phyloP scores from a whole-genome alignment of 2,113 vertebrate genomes.

The rabbit (Oryctolagus cuniculus) region DNA sequence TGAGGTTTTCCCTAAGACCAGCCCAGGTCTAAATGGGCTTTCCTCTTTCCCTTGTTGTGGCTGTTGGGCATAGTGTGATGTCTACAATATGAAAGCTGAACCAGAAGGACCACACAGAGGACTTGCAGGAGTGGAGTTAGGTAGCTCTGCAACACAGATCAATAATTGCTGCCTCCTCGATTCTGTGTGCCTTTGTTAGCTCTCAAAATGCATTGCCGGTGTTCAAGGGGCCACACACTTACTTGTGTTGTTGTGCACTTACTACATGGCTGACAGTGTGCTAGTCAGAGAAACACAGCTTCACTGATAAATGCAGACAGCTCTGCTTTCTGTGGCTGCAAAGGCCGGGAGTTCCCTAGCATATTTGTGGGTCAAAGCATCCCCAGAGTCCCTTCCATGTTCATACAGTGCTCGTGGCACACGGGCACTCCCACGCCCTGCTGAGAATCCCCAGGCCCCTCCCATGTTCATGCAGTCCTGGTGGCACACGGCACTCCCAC shows the following conservation, averaged over 20 bases:
- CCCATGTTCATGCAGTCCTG: too few species aligned
- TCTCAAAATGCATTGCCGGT: not conserved
- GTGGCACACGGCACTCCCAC: accelerated
- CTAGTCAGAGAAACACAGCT: not conserved
- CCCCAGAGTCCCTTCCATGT: accelerated
- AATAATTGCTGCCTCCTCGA: not conserved
- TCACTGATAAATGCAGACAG: accelerated
- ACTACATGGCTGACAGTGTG: accelerated
- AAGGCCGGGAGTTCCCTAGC: accelerated
- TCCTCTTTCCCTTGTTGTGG: not conserved
- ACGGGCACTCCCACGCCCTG: too few species aligned
- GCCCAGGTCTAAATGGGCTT: not conserved
- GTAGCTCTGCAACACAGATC: not conserved
- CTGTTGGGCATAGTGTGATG: not conserved
- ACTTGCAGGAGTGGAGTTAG: accelerated
- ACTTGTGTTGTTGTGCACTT: not conserved
- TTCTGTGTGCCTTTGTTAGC: not conserved
- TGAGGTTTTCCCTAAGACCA: not conserved
- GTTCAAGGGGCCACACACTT: not conserved
- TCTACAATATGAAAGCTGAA: not conserved
- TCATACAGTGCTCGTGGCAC: too few species aligned
- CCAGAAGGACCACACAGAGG: accelerated
- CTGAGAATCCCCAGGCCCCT: too few species aligned
- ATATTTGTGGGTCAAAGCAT: too few species aligned
- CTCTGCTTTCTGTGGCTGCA: not conserved